These are phyloP conservation scores for Triplophysa tibetana DNA, from an alignment of 2,113 vertebrate species.

Conservation along the genomic window DNA sequence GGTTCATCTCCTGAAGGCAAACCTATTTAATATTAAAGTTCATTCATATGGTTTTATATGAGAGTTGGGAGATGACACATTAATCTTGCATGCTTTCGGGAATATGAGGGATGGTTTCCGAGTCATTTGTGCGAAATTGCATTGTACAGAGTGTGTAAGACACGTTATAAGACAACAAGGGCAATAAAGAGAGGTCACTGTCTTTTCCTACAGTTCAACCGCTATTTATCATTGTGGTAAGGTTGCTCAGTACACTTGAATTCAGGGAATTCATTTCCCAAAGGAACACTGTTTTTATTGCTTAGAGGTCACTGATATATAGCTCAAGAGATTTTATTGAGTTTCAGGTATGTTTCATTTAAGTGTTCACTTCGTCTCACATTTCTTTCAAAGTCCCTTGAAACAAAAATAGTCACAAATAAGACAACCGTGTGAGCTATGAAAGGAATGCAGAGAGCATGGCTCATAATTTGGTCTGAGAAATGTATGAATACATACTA, in stretches of 20 bases:
- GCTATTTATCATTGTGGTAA: not conserved
- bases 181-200: conserved; percentile 24
- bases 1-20: conserved; percentile 68
- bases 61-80: conserved; percentile 61
- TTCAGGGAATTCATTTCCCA: not conserved
- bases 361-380: no score
- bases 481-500: no score
- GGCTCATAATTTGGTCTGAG: no score
- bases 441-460: no score
- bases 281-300: no score
- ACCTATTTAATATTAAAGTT: conserved; percentile 72
- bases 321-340: no score
- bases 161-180: conserved; percentile 20
- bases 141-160: conserved; percentile 20
- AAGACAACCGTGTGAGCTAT: no score
- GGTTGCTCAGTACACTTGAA: not conserved
- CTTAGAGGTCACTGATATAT: no score
- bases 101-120: conserved; percentile 69
- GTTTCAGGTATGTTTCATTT: no score
- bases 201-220: conserved; percentile 25
- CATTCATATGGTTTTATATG: conserved; percentile 70
- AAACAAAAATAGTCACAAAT: no score
- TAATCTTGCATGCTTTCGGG: conserved; percentile 65
- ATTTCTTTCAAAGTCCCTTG: no score
- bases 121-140: conserved; percentile 39